These are phyloP conservation scores for Drosophila azteca DNA, from an alignment of 1,140 invertebrate species.

Conservation along the genomic window DNA sequence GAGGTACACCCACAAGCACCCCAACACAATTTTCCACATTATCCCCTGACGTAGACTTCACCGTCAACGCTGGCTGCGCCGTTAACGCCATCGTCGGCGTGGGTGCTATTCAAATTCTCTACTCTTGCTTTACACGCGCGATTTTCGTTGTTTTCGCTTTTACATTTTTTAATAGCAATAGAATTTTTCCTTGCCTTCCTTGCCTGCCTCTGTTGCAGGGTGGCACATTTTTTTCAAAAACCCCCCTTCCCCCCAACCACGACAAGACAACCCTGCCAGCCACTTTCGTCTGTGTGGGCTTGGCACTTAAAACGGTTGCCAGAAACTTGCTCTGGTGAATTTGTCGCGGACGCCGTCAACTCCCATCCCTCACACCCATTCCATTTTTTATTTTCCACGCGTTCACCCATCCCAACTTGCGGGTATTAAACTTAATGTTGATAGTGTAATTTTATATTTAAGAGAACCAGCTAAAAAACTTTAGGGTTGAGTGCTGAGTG, in stretches of 20 bases:
- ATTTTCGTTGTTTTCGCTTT: slow-evolving; percentile 82
- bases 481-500: slow-evolving; percentile 53
- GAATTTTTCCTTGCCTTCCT: slow-evolving; percentile 61
- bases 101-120: slow-evolving; percentile 76
- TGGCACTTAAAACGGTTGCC: slow-evolving; percentile 71
- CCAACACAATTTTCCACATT: slow-evolving; percentile 72
- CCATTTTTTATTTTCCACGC: neutral
- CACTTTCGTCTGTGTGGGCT: slow-evolving; percentile 50
- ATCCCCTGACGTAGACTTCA: slow-evolving; percentile 38
- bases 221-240: slow-evolving; percentile 72
- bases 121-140: slow-evolving; percentile 79
- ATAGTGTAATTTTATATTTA: slow-evolving; percentile 82
- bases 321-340: slow-evolving; percentile 46
- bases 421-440: slow-evolving; percentile 81
- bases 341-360: slow-evolving; percentile 17
- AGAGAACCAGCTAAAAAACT: slow-evolving; percentile 36
- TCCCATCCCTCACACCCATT: neutral
- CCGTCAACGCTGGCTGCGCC: slow-evolving; percentile 26
- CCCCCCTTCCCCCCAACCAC: slow-evolving; percentile 11
- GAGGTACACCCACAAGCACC: slow-evolving; percentile 45
- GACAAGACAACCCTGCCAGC: slow-evolving; percentile 64
- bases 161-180: slow-evolving; percentile 82
- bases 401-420: slow-evolving; percentile 60
- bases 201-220: slow-evolving; percentile 48
- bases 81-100: slow-evolving; percentile 34